Base-by-base conservation (phyloP, 2,113 vertebrate genomes). In the Stigmatopora nigra region DNA sequence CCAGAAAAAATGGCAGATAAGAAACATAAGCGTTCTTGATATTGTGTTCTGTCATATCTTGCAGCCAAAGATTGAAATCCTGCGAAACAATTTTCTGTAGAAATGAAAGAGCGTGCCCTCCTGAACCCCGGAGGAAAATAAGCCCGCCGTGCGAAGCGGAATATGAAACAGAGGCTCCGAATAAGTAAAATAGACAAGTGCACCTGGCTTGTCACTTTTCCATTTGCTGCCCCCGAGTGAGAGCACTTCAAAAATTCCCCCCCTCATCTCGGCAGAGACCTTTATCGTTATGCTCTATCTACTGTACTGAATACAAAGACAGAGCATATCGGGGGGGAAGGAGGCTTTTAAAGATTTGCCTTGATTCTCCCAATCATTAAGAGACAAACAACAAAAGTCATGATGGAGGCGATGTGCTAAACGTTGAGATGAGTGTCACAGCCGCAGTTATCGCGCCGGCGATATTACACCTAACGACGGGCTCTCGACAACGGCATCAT, bases 51-150 rank as follows among this genome's bases (percentile, higher is more conserved):
- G 95, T 95, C 95, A 96, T 95, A 93, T 93, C 92, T 91, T 88
- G 92, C 91, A 89, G 92, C 92, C 92, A 93, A 93, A 97, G 95
- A 98, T 98, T 98, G 96, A 98, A 98, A 98, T 94, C 92, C 94
- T 88, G 92, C 92, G 93, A 97, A 98, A 98, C 95, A 98, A 98
- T 99, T 98, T 98, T 99, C 97, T 94, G 92, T 91, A 93, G 93
- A 98, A 98, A 99, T 98, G 95, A 94, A 98, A 95, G 93, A 84
- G 91, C 89, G 69, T 96, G 95, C 92, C 96, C 95, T 94, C 82
- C 88, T 93, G 93, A 97, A 94, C 95, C 93, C 93, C 90, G 90
- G 90, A 94, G 94, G 92, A 95, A 93, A 93, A 93, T 93, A 93
- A 93, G 88, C 90, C 90, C 73, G 82, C 88, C 84, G 86, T 92